Evolutionary conservation across 2,797 vertebrate genomes (phyloP), one percentile per base, ranked within the genome.

Genomic region (Pelodytes ibericus): DNA sequence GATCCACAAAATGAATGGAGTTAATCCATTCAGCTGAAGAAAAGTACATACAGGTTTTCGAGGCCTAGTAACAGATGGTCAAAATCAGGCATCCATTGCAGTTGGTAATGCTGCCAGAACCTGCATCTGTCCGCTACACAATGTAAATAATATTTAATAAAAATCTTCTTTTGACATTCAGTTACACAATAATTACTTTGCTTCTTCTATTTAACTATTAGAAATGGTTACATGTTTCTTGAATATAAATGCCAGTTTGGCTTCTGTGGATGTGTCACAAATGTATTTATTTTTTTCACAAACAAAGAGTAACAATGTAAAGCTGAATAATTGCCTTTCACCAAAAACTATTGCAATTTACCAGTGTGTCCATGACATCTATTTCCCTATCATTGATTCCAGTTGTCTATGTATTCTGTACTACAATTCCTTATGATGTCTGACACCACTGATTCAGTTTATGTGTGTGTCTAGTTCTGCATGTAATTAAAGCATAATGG

Each of bases 301-400:
- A 53, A 20, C 22, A 53, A 22, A 53, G 22, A 22, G 49, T 53
- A 22, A 7, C 49, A 7, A 24, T 22, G 49, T 11, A 53, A 22
- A 53, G 6, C 16, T 53, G 49, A 53, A 11, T 53, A 53, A 53
- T 53, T 25, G 49, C 49, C 49, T 53, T 53, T 53, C 49, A 53
- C 49, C 49, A 9, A 6, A 24, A 53, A 53, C 49, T 16, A 53
- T 53, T 3, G 49, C 49, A 53, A 24, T 53, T 53, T 53, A 53
- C 22, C n/a, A 24, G 49, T 53, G 18, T 53, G n/a, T 24, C n/a
- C 24, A 2, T 53, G 11, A 53, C 49, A 53, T 22, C 7, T 7
- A 7, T 53, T 53, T n/a, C 2, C 49, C n/a, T 20, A 53, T 24
- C 24, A 53, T 53, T 53, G 49, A 53, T 53, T 53, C 49, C 5